Evolutionary conservation across 2,888 invertebrate genomes (phyloP), one percentile per base, ranked within the genome.

Genomic region (Drosophila neonasuta): DNA sequence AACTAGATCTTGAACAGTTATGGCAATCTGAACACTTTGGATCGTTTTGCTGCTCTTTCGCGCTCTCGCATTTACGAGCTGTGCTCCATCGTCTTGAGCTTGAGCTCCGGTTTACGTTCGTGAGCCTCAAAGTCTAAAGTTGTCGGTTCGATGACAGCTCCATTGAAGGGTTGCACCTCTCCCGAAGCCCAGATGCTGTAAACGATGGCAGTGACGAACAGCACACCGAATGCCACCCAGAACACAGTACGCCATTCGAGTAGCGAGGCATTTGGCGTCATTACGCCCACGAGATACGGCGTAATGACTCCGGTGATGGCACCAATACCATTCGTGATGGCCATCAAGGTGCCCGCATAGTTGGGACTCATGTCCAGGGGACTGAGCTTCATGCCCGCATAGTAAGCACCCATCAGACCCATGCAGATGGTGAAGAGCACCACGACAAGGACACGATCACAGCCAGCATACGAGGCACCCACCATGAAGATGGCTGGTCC

Each of bases 201-300:
- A 8, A 96, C 85, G 0, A 94, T 41, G 83, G 95, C 95, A 1
- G 96, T 95, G 1, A 93, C 66, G 0, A 93, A 89, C 67, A 96
- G 93, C 3, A 96, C 93, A 0, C 87, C 94, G 7, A 95, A 92
- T 44, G 96, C 94, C 36, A 96, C 94, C 95, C 96, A 96, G 89
- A 96, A 96, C 0, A 96, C 96, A 0, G 92, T 83, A 20, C 94
- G 92, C 97, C 97, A 97, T 91, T 96, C 93, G 17, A 90, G 89
- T 7, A 95, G 81, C 0, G 93, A 92, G 49, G 94, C 92, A 90
- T 94, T 92, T 76, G 93, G 93, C 54, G 94, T 94, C 74, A 95
- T 89, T 39, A 93, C 90, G 11, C 94, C 94, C 36, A 95, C 94
- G 46, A 95, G 91, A 79, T 93, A 93, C 0, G 95, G 95, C 0